Evolutionary conservation across 2,888 invertebrate species (phyloP), one percentile per base, ranked within the genome.

Genomic region (Pseudococcus viburni): DNA sequence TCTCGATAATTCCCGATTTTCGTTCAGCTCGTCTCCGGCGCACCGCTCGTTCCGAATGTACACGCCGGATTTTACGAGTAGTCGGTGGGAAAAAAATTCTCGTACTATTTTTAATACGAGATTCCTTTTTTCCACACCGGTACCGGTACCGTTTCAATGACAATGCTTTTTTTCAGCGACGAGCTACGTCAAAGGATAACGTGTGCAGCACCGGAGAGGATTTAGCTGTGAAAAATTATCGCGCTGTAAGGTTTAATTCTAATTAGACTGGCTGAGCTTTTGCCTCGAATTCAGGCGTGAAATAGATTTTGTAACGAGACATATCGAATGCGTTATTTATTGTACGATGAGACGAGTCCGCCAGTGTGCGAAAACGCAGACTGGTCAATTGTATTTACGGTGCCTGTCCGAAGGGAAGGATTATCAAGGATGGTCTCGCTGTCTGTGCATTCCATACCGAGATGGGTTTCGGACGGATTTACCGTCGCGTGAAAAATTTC

Each of bases 1-100:
- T 64, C 87, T 87, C 87, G 73, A 87, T 87, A 87, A 87, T 77
- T 87, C 77, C 73, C 77, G 55, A 77, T 87, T 87, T 87, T 51
- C 77, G 46, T 46, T 46, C 26, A 33, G 26, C 26, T 33, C 26
- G 26, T 33, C 26, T 1, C 26, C 26, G 26, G 26, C 26, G 26
- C 26, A 33, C 26, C 46, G 46, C 51, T 51, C 68, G 68, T 3
- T 33, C 26, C 26, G 26, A 33, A 33, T 33, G 26, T 33, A 33
- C 26, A 33, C 26, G 68, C 19, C 11, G 68, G 68, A 68, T 68
- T 68, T 68, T 68, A 17, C 51, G 51, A 51, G 51, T 51, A 12
- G 51, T 51, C 17, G 51, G 51, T 51, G 51, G 51, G 51, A 51
- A 51, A 33, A 51, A 51, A 51, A 51, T 51, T 51, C 51, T 51